Evolutionary conservation across 2,797 vertebrate species (phyloP), one percentile per base, ranked within the genome.

Genomic region (Sebastes jordani): DNA sequence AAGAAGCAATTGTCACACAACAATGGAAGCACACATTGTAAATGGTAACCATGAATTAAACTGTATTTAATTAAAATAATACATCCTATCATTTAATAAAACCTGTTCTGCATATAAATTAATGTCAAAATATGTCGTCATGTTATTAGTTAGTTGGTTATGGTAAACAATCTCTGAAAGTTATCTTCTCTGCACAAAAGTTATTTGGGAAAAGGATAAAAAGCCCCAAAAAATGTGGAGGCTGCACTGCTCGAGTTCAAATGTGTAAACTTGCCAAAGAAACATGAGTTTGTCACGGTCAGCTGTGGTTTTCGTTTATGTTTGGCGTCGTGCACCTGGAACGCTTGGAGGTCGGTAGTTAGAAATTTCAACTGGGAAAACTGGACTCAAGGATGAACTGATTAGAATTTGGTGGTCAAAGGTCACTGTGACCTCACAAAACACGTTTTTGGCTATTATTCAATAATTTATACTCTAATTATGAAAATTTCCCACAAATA

Each of bases 71-170:
- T 42, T 42, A 42, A 42, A 16, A 42, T 42, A 42, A 42, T 42
- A 2, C 38, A 42, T 0, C 14, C 38, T 0, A 42, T 42, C 38
- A 42, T 42, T 4, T 42, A 42, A 14, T 42, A 42, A 42, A 42
- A 42, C 13, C 13, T 42, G 38, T 42, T 42, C 38, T 42, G 36
- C 36, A 6, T 0, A 13, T 38, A 38, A 38, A 0, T 38, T 42
- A 0, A 0, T 42, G 38, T 42, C 38, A 42, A 16, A 0, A 42
- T 42, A 42, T 42, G 14, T 16, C 38, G 0, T 0, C 14, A 42
- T 0, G 14, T 42, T 42, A 0, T 42, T 42, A 16, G 38, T 42
- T 16, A 42, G 14, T 6, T 42, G 14, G 38, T 42, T 42, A 42
- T 0, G 2, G 38, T 6, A 42, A 42, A 42, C 38, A 42, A 42